Percentiles rank a stretch among this genome's conserved stretches.
phyloP scores from a whole-genome alignment of 2,113 vertebrate species.

The Cynoglossus semilaevis region DNA sequence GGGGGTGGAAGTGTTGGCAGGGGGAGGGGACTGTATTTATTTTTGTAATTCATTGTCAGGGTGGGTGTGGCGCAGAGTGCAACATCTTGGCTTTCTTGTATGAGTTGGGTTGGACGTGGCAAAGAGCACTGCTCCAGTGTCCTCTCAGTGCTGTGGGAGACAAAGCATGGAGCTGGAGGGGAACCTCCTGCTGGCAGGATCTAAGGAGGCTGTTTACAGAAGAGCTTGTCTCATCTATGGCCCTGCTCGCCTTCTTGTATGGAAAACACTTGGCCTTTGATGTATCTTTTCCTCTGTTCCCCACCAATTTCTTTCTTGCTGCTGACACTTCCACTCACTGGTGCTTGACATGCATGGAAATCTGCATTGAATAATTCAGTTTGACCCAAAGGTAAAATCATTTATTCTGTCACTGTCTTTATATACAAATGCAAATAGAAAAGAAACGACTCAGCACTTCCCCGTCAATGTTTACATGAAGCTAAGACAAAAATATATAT shows the following conservation, averaged over 20 bases:
- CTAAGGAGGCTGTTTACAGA: constrained; percentile 75
- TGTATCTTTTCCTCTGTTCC: constrained; percentile 71
- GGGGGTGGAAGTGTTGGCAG: constrained; percentile 28
- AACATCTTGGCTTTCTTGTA: constrained; percentile 33
- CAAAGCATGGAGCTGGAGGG: constrained; percentile 71
- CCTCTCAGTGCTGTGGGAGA: constrained; percentile 57
- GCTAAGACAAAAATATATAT: too few relatives aligned
- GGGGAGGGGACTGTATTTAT: constrained; percentile 58
- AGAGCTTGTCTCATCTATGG: constrained; percentile 74
- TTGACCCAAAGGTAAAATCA: constrained; percentile 25
- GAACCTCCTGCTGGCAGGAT: constrained; percentile 72
- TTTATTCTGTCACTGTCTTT: constrained; percentile 13
- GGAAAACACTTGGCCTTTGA: constrained; percentile 76
- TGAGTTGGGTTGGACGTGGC: constrained; percentile 44
- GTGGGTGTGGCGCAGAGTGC: neutral
- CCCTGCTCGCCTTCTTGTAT: constrained; percentile 64
- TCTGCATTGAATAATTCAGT: constrained; percentile 38
- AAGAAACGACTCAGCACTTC: too few relatives aligned
- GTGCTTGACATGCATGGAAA: constrained; percentile 34
- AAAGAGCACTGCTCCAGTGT: constrained; percentile 56
- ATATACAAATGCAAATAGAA: constrained; percentile 12
- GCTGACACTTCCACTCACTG: constrained; percentile 17
- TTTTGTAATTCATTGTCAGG: constrained; percentile 58
- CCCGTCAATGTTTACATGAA: too few relatives aligned
- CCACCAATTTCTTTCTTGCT: constrained; percentile 45